Percentiles rank a stretch among this genome's conserved stretches.
Evolutionary conservation across 2,888 invertebrate species (phyloP).

Genomic region (Cheiracanthium punctorium): DNA sequence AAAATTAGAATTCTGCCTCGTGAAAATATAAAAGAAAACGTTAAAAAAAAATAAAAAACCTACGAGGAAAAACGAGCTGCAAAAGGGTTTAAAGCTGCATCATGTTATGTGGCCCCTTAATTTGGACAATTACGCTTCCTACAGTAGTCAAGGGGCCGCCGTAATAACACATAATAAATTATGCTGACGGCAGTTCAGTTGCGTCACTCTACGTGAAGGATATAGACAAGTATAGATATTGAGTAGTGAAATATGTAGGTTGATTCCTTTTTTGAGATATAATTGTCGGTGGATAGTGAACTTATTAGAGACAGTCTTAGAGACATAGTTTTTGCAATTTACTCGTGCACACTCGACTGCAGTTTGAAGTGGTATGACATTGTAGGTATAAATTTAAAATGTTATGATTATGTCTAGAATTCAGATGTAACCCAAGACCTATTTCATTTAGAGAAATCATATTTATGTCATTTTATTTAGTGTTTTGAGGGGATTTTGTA

Average conservation of each 20-base stretch:
- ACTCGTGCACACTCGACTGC: too few relatives aligned
- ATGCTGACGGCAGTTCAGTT: slow-evolving; percentile 41
- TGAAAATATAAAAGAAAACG: not conserved
- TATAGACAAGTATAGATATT: not conserved
- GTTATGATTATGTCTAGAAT: too few relatives aligned
- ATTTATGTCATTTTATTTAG: too few relatives aligned
- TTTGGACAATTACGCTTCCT: slow-evolving; percentile 53
- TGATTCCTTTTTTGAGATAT: not conserved
- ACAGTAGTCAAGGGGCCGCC: slow-evolving; percentile 49
- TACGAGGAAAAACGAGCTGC: not conserved
- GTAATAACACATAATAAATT: slow-evolving; percentile 63
- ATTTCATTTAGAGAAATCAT: too few relatives aligned
- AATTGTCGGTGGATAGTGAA: too few relatives aligned
- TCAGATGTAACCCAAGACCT: too few relatives aligned
- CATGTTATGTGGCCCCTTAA: slow-evolving; percentile 39
- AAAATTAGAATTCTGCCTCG: not conserved
- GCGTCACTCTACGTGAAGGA: slow-evolving; percentile 14
- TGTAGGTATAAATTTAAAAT: too few relatives aligned
- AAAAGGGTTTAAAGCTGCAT: slow-evolving; percentile 46
- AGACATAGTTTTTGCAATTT: too few relatives aligned
- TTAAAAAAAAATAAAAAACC: not conserved
- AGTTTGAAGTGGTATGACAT: too few relatives aligned
- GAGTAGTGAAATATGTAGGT: not conserved
- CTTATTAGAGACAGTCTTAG: too few relatives aligned
- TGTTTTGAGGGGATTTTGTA: too few relatives aligned